phyloP scores from a whole-genome alignment of 1,140 invertebrate genomes.

The Camponotus pennsylvanicus region DNA sequence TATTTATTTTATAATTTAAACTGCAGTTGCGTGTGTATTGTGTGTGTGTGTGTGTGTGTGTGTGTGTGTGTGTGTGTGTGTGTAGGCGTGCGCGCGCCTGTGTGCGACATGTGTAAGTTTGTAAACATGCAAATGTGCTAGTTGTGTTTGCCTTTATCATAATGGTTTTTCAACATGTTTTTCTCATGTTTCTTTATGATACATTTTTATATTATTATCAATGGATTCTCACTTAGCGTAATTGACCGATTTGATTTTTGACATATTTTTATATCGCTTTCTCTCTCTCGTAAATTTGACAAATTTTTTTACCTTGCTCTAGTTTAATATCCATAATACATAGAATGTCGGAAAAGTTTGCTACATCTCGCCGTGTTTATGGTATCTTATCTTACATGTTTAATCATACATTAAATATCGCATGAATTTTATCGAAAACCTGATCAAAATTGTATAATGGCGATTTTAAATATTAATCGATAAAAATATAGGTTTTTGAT shows the following conservation, averaged over 20 bases:
- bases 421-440: background rate
- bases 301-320: background rate
- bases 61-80: too few species aligned
- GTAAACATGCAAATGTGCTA: background rate
- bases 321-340: background rate
- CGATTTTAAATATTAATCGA: background rate
- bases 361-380: too few species aligned
- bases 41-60: too few species aligned
- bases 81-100: too few species aligned
- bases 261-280: background rate
- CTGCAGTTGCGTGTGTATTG: background rate
- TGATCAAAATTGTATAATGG: background rate
- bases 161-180: background rate
- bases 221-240: background rate
- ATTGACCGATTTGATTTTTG: background rate
- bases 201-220: conserved; percentile 18
- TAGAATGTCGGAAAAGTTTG: too few species aligned
- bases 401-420: background rate
- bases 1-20: conserved; percentile 26
- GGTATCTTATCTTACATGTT: background rate
- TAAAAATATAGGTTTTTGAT: background rate
- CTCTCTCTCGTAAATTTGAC: background rate
- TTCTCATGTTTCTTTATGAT: background rate
- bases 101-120: too few species aligned
- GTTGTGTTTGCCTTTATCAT: background rate